These are phyloP conservation scores for Calidris pygmaea DNA, from an alignment of 2,113 vertebrate species.

Conservation along the genomic window DNA sequence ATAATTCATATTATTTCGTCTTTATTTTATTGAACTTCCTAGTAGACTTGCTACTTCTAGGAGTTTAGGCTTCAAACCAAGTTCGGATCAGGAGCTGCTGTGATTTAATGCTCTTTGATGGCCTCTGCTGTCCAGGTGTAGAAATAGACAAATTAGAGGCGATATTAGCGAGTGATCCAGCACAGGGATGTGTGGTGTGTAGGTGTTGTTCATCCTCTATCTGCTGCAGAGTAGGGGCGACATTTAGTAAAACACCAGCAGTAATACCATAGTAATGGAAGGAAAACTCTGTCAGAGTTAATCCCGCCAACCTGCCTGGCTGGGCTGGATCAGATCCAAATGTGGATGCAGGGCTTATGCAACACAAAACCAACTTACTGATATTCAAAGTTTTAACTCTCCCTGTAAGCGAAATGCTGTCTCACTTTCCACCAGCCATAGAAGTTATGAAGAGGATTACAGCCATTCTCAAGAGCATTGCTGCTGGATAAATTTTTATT, in stretches of 20 bases:
- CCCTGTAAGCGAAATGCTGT: not conserved
- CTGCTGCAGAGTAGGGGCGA: not conserved
- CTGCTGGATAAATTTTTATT: not conserved
- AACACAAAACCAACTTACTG: not conserved
- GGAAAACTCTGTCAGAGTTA: not conserved
- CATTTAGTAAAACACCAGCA: not conserved
- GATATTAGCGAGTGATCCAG: not conserved
- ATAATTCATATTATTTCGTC: not conserved
- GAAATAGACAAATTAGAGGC: not conserved
- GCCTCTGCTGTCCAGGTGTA: not conserved
- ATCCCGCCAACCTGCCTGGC: not conserved
- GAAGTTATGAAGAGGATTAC: not conserved
- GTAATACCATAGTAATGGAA: not conserved
- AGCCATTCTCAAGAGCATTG: not conserved
- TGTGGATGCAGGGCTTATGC: not conserved
- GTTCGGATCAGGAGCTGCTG: not conserved
- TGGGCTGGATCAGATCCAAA: not conserved
- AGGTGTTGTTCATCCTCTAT: not conserved
- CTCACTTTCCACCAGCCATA: not conserved
- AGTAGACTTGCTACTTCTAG: not conserved
- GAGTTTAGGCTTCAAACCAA: not conserved
- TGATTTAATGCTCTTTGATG: constrained; percentile 15
- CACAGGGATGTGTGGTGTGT: not conserved
- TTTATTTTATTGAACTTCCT: not conserved
- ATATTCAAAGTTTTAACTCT: not conserved